Base-by-base conservation (phyloP, 2,113 vertebrate species). In the Muntiacus reevesi region DNA sequence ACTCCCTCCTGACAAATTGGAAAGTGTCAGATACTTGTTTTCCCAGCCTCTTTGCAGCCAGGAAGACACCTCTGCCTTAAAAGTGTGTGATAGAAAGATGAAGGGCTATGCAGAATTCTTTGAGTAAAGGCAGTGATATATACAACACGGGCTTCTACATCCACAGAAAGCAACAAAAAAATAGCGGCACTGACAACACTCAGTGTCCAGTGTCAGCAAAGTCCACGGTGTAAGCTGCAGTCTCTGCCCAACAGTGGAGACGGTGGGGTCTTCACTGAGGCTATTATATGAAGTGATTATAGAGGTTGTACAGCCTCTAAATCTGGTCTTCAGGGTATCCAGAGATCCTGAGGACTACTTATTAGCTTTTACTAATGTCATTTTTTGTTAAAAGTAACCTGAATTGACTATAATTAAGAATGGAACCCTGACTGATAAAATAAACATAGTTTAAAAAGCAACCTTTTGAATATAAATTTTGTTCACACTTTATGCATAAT, bases 361-460 rank as follows among this genome's bases (percentile, higher is more conserved):
- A 67, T 0, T 88, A 93, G 54, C 62, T 84, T 93, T 93, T 74
- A 92, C n/a, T 85, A 91, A 95, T 59, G 67, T 54, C 19, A 27
- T 50, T 79, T 91, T 67, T 87, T 92, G 40, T 91, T 95, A 74
- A 95, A 93, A 62, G 71, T 84, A 92, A 74, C 40, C 83, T 52
- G 60, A 83, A 86, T 89, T 88, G 45, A 78, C 45, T 95, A 27
- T 88, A 93, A 88, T 82, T 57, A 94, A 89, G 71, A 40, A 36
- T 71, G 10, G 67, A 92, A 67, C 25, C 2, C 50, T 74, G 28
- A 86, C 16, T 90, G 50, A 60, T 57, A 55, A 84, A 96, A 85
- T 64, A 36, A 79, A 50, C 52, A 54, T 28, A 95, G 6, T 74
- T 96, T 96, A 54, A 40, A 94, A 92, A 94, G 74, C 23, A 91